A percentile compares a stretch with the other conserved stretches of the same genome.
Conservation (phyloP, 1,140 invertebrate genomes). For the Tetraneura akinire region DNA sequence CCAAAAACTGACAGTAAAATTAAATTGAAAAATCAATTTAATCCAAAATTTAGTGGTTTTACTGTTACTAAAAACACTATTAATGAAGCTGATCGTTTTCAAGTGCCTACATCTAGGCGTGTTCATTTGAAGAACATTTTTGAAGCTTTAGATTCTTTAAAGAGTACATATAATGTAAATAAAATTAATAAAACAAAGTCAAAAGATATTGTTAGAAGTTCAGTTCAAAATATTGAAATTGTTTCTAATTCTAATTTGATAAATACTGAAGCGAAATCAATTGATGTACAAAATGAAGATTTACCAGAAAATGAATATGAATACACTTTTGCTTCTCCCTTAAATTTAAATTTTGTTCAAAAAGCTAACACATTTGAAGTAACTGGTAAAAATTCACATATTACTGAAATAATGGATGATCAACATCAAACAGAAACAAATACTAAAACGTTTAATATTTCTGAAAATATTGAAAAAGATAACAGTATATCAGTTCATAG, state of each 20-base stretch:
- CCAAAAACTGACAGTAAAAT: constrained; percentile 37
- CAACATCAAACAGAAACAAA: background rate
- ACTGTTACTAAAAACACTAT: background rate
- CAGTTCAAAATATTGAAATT: background rate
- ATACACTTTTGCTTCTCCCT: background rate
- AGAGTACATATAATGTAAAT: background rate
- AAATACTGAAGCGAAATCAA: too few relatives aligned
- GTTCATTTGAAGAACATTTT: constrained; percentile 28
- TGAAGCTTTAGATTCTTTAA: constrained; percentile 38
- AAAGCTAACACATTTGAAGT: background rate
- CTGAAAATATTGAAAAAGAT: background rate
- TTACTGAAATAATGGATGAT: background rate
- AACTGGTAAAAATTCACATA: background rate
- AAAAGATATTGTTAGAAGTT: background rate
- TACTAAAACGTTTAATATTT: background rate
- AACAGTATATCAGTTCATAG: background rate
- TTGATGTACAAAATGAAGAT: background rate
- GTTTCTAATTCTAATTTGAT: background rate
- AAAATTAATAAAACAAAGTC: background rate
- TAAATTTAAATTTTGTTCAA: background rate
- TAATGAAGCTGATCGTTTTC: background rate
- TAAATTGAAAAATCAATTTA: constrained; percentile 12
- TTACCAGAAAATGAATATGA: background rate
- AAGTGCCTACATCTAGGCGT: background rate
- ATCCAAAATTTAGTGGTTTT: background rate